Base-by-base conservation (phyloP, 2,797 vertebrate species). In the Margarornis squamiger region DNA sequence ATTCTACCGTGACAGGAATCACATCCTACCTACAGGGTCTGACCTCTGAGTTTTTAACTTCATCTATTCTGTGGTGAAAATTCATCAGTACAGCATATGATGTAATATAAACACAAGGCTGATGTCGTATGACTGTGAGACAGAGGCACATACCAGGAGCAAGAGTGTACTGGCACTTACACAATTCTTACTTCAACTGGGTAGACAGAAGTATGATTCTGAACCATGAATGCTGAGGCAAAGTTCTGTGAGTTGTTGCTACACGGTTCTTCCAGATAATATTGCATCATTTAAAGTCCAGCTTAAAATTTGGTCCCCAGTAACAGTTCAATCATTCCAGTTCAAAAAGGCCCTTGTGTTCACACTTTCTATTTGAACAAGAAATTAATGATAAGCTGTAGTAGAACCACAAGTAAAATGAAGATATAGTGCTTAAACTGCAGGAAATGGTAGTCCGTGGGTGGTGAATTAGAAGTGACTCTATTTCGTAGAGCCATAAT, bases 331-430 rank as follows among this genome's bases (percentile, higher is more conserved):
- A 97, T 96, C 49, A 77, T 97, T 97, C 79, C 86, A 97, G 91
- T 96, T 97, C 94, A 87, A 14, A 95, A 96, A 97, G 80, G 97
- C 96, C 95, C 94, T 82, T 95, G 86, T 96, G 86, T 96, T 96
- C 88, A 96, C 43, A 85, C 85, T 93, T 96, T 95, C 97, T 99
- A 99, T 97, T 99, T 99, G 98, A 99, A 99, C 94, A 99, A 96
- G 90, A 99, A 98, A 97, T 99, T 99, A 97, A 99, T 98, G 95
- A 98, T 82, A 96, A 99, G 98, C 98, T 99, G 99, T 90, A 99
- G 98, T 94, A 99, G 97, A 97, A 99, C 97, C 97, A 99, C 97
- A 86, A 99, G 97, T 85, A 98, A 93, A 94, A 99, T 99, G 98
- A 99, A 95, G 97, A 98, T 93, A 96, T 98, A 99, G 97, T 99